These are phyloP conservation scores for Panopea generosa DNA, from an alignment of 2,888 invertebrate genomes.

Conservation along the genomic window DNA sequence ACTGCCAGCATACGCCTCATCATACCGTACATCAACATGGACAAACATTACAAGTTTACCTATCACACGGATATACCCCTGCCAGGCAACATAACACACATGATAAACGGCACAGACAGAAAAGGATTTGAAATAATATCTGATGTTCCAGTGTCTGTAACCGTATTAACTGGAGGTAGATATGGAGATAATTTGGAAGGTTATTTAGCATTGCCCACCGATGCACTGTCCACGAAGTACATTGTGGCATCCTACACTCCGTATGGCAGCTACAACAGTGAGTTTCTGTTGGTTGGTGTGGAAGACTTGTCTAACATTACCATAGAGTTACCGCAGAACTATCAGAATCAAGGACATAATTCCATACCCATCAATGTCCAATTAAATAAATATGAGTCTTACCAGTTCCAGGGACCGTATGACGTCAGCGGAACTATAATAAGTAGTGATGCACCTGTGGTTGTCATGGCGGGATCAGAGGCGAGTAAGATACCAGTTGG, in stretches of 20 bases:
- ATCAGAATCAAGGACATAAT: neutral
- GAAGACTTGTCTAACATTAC: neutral
- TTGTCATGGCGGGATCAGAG: neutral
- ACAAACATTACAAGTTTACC: neutral
- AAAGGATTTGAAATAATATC: neutral
- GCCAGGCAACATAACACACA: neutral
- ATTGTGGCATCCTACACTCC: neutral
- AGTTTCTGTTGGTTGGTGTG: neutral
- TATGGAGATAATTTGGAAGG: neutral
- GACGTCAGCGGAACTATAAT: slow-evolving; percentile 7
- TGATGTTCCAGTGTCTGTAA: neutral
- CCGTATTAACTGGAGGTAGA: neutral
- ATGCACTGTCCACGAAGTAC: neutral
- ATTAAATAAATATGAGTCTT: neutral
- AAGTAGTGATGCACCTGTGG: slow-evolving; percentile 6
- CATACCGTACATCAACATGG: neutral
- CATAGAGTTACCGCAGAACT: neutral
- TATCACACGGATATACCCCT: neutral
- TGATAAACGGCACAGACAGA: neutral
- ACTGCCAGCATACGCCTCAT: neutral
- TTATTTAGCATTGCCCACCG: neutral
- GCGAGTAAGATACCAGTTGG: neutral
- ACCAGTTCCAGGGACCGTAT: neutral
- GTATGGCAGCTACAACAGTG: neutral
- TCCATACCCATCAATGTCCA: neutral